Base-by-base conservation (phyloP, 2,113 vertebrate genomes). In the Saiga tatarica region DNA sequence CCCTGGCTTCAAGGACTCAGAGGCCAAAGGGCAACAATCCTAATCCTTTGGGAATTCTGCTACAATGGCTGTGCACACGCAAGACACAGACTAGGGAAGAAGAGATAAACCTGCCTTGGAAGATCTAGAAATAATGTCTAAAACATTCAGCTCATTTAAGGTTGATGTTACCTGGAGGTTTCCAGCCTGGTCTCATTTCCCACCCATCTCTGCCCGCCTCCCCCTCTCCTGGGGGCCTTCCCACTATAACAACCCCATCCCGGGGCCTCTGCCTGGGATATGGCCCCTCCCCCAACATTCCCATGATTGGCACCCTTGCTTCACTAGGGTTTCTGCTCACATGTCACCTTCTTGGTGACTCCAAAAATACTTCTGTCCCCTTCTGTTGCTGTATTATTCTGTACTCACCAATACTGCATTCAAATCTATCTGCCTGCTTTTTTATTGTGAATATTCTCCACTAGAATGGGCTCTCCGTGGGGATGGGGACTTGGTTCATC, bases 121-220 rank as follows among this genome's bases (percentile, higher is more conserved):
- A 45, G n/a, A 81, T 23, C 13, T 36, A 71, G 55, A 71, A 84
- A 85, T 47, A 21, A 4, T 12, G 11, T 6, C 36, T 19, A 36
- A 78, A 94, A 79, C 39, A 30, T 33, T 50, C 30, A 50, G 33
- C 45, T 81, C 78, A 52, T 33, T 13, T 25, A 64, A 76, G 36
- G 62, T 8, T 64, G 8, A 16, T 21, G 52, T 45, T 42, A 62
- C 12, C 57, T 9, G 15, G 28, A 13, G 81, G 55, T 26, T 74
- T 50, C 45, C 17, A 78, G 10, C 8, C 47, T 25, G n/a, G 25
- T 19, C 28, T 84, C 71, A 1, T 30, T 55, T 53, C 45, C 53
- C 36, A 45, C 21, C 25, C 17, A 7, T 14, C 36, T 39, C 8
- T 21, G 7, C 19, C 67, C 0, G 0, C n/a, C 7, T 4, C 33